Evolutionary conservation across 2,888 invertebrate genomes (phyloP).

Genomic region (Iphiclides podalirius): DNA sequence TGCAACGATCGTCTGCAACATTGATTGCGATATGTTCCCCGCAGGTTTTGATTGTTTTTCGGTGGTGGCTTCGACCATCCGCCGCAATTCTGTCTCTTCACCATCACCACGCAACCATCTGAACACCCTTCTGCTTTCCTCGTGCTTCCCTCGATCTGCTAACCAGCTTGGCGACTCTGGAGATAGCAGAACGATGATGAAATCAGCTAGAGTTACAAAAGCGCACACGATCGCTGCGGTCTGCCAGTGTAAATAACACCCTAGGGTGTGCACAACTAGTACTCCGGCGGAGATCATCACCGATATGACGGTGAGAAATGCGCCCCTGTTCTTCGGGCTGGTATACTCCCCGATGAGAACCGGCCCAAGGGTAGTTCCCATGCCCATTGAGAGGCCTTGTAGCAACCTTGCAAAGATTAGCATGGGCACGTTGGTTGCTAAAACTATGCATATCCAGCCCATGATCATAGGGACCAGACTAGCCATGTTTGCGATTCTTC

Average conservation of each 20-base stretch:
- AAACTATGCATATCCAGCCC: constrained; percentile 71
- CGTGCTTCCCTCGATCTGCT: constrained; percentile 60
- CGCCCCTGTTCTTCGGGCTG: constrained; percentile 75
- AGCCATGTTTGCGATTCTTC: constrained; percentile 68
- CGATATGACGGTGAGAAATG: constrained; percentile 75
- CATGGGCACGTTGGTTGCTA: constrained; percentile 45
- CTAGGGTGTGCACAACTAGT: constrained; percentile 74
- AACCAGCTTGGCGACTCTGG: constrained; percentile 82
- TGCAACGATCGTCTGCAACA: not conserved
- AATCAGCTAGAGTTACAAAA: constrained; percentile 46
- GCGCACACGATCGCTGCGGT: constrained; percentile 58
- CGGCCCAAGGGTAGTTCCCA: constrained; percentile 55
- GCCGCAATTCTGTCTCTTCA: constrained; percentile 49
- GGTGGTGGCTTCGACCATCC: constrained; percentile 32
- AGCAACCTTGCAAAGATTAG: constrained; percentile 33
- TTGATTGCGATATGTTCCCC: constrained; percentile 5
- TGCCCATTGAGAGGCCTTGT: constrained; percentile 62
- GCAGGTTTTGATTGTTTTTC: constrained; percentile 21
- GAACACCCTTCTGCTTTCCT: constrained; percentile 70
- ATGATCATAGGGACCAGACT: constrained; percentile 61
- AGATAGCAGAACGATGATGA: constrained; percentile 36
- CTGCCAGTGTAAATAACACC: constrained; percentile 72
- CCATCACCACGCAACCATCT: constrained; percentile 63
- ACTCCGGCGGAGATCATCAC: constrained; percentile 77
- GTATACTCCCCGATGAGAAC: constrained; percentile 71